Evolutionary conservation across 2,113 vertebrate genomes (phyloP), one percentile per base, ranked within the genome.

Genomic region (Scopus umbretta): DNA sequence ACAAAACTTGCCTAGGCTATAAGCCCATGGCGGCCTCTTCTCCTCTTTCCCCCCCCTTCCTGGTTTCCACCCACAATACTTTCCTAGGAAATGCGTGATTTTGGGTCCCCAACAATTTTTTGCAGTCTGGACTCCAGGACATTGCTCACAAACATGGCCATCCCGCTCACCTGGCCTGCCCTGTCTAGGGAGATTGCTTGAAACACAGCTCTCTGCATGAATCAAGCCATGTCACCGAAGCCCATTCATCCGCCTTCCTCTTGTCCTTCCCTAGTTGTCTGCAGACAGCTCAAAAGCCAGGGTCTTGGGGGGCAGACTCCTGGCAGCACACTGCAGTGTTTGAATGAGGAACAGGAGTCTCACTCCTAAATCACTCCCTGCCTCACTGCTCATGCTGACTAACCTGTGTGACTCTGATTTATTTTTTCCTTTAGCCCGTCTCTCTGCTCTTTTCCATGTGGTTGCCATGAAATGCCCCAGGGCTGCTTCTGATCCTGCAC

Each of bases 401-500:
- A 61, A 42, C 36, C 17, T 0, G 2, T 0, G 2, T 63, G 36
- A 58, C 42, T 76, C 45, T 66, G 43, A 38, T 85, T 66, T 65
- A 42, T 62, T 86, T 81, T 88, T 58, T 21, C 14, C 61, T 92
- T 82, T 71, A 88, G 47, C 20, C 36, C 72, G 13, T 76, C 20
- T 87, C 52, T 49, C 52, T 58, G 10, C 14, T 81, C 6, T 58
- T 84, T 85, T 66, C 52, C 3, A 0, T 17, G 45, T n/a, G 16
- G 13, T 49, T 70, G 15, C 27, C 42, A 11, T 29, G 22, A 70
- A 78, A 79, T 81, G 34, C 19, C 21, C n/a, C 21, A 49, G 40
- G n/a, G 43, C 16, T 75, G n/a, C 23, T 67, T 55, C n/a, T 71
- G 38, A n/a, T 47, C n/a, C n/a, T 0, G 0, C 19, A 43, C 0